These are phyloP conservation scores for Rhinatrema bivittatum DNA, from an alignment of 2,797 vertebrate genomes.

Conservation along the genomic window DNA sequence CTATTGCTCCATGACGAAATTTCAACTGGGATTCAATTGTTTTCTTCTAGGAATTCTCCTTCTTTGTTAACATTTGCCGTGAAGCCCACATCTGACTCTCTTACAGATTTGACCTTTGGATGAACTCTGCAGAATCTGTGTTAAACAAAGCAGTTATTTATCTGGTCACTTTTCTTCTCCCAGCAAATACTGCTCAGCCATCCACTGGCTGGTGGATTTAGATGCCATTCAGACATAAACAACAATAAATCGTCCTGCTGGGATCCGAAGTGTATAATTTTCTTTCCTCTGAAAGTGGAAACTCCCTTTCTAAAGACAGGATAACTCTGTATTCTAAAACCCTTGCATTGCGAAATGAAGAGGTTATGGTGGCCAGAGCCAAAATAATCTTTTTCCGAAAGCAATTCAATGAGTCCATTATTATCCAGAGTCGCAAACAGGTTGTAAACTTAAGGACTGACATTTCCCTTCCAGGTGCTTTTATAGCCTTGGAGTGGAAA, in stretches of 20 bases:
- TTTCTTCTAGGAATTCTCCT: background rate
- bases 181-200: constrained; percentile 12
- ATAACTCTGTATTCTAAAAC: constrained; percentile 39
- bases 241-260: constrained; percentile 46
- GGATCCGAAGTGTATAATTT: constrained; percentile 37
- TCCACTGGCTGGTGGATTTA: constrained; percentile 18
- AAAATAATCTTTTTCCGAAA: background rate
- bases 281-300: constrained; percentile 37
- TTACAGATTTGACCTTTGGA: constrained; percentile 14
- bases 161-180: constrained; percentile 13
- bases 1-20: constrained; percentile 25
- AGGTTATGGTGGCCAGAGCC: too few species aligned
- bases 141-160: constrained; percentile 12
- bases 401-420: too few species aligned
- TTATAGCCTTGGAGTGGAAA: constrained; percentile 34
- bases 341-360: constrained; percentile 11
- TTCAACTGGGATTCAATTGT: too few species aligned
- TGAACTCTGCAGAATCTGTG: constrained; percentile 27
- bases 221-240: constrained; percentile 43
- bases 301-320: constrained; percentile 51
- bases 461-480: constrained; percentile 18
- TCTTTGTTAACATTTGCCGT: background rate
- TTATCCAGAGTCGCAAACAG: too few species aligned
- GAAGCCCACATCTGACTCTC: background rate
- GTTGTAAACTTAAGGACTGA: background rate